Percentiles rank a stretch among this genome's conserved stretches.
Conservation (phyloP, 2,797 vertebrate species). For the Prionace glauca region DNA sequence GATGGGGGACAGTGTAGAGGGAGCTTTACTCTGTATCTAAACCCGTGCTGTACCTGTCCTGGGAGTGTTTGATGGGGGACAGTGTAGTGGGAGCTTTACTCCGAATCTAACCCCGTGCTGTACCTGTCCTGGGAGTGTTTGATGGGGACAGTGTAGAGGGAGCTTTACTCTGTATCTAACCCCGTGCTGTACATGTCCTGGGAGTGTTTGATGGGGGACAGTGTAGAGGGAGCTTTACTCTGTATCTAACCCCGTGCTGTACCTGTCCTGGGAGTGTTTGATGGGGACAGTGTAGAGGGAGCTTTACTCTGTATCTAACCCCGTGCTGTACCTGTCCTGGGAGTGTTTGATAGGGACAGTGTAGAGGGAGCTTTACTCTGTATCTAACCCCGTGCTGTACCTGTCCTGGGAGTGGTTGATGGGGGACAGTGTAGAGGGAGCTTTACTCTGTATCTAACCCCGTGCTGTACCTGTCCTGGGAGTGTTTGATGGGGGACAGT, state of each 20-base stretch:
- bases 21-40: background rate
- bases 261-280: background rate
- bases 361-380: background rate
- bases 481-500: background rate
- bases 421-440: background rate
- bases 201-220: background rate
- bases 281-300: background rate
- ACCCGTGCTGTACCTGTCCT: background rate
- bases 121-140: background rate
- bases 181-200: too few relatives aligned
- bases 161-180: background rate
- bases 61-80: background rate
- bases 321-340: background rate
- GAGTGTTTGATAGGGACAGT: conserved; percentile 1
- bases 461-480: background rate
- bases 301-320: background rate
- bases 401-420: background rate
- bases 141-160: background rate
- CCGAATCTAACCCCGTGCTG: background rate
- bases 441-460: background rate
- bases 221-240: background rate
- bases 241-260: background rate
- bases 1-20: conserved; percentile 3
- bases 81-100: background rate
- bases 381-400: background rate